These are phyloP conservation scores for Smittia aterrima DNA, from an alignment of 2,888 invertebrate genomes.

Conservation along the genomic window DNA sequence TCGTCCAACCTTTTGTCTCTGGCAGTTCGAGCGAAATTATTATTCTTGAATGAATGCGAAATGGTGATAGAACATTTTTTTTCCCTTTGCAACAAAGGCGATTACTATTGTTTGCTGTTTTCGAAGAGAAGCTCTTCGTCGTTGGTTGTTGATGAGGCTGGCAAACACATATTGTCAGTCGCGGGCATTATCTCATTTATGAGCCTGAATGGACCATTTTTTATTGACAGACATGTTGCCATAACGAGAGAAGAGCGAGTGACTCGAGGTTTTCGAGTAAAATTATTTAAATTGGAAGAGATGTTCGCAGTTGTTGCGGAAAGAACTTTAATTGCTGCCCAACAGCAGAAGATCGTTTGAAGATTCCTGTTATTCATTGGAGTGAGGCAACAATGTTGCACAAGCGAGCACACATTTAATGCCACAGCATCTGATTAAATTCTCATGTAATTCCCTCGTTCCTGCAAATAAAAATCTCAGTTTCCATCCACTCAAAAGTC, in stretches of 20 bases:
- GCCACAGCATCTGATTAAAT: constrained; percentile 12
- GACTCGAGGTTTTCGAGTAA: neutral
- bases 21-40: constrained; percentile 22
- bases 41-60: constrained; percentile 24
- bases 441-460: constrained; percentile 12
- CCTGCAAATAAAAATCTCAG: neutral
- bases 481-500: neutral
- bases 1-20: constrained; percentile 9
- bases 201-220: constrained; percentile 34
- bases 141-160: neutral
- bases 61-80: constrained; percentile 4
- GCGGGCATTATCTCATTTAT: constrained; percentile 30
- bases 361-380: neutral
- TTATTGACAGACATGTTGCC: constrained; percentile 31
- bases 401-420: neutral
- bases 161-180: constrained; percentile 9
- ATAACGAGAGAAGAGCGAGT: neutral
- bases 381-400: constrained; percentile 16
- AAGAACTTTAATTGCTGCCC: constrained; percentile 16
- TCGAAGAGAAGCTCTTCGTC: neutral
- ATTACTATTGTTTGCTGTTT: constrained; percentile 2
- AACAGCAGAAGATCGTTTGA: neutral
- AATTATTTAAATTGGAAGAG: constrained; percentile 7
- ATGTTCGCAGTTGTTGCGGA: neutral
- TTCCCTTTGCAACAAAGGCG: neutral